phyloP scores from a whole-genome alignment of 2,797 vertebrate genomes.

The Spheniscus humboldti region DNA sequence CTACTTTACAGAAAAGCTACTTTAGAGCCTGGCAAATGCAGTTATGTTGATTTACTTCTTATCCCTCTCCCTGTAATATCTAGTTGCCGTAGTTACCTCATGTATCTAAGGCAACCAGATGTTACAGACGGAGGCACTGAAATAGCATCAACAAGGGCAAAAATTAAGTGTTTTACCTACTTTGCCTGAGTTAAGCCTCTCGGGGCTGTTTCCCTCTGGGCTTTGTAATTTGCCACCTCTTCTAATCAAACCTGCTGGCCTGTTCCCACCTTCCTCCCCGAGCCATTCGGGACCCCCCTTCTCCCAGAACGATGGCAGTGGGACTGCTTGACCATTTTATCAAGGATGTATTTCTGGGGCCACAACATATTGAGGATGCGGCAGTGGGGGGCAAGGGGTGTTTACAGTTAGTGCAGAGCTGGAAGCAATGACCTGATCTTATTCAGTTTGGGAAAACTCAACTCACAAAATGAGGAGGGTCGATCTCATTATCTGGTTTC shows the following conservation, averaged over 20 bases:
- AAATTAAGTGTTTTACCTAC: conserved; percentile 1
- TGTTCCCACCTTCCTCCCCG: neutral
- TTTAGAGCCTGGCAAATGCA: conserved; percentile 14
- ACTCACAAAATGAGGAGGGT: neutral
- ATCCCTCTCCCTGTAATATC: conserved; percentile 16
- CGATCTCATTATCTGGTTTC: neutral
- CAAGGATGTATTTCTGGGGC: neutral
- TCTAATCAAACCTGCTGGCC: neutral
- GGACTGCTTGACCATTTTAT: neutral
- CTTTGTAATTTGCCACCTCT: neutral
- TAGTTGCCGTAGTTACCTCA: conserved; percentile 62
- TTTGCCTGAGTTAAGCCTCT: neutral
- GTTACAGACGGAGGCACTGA: conserved; percentile 20
- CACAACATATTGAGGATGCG: neutral
- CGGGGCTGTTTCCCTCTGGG: neutral
- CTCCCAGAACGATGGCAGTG: neutral
- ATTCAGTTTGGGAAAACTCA: neutral
- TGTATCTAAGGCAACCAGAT: conserved; percentile 67
- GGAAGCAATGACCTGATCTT: neutral
- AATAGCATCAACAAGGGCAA: conserved; percentile 48
- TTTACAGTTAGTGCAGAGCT: neutral
- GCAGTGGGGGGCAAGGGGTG: neutral
- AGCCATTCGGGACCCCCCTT: neutral
- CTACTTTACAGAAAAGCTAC: neutral
- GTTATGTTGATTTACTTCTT: conserved; percentile 25